Evolutionary conservation across 2,113 vertebrate species (phyloP), one percentile per base, ranked within the genome.

Genomic region (Ammodramus savannarum): DNA sequence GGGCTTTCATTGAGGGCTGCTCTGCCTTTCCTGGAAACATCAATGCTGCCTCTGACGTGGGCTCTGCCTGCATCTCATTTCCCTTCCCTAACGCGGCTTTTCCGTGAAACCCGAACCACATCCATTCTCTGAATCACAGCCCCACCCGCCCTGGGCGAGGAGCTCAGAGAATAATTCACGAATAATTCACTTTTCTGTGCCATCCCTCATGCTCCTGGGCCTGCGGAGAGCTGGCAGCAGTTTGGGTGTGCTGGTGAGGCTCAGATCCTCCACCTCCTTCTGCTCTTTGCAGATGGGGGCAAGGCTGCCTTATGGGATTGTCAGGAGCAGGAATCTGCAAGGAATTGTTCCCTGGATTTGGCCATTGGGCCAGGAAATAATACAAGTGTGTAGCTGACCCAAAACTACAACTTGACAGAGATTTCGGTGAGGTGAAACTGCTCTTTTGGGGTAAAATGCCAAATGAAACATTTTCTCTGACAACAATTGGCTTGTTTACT

Each of bases 131-230:
- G 94, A 93, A 95, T 81, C 83, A 63, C 83, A 81, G 67, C 49
- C 59, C 38, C 82, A 25, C 72, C 63, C 16, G 20, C 51, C 59
- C 43, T 66, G 18, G 90, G 90, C 51, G 9, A 69, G 58, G 22
- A 92, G 62, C 88, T 90, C 49, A 54, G 81, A 23, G 49, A 93
- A 86, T 77, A 90, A 92, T 93, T 84, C 81, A 62, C 75, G 38
- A 92, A 86, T 80, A 90, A 92, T 93, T 84, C 81, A 62, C 78
- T 95, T 94, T 46, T 34, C 75, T 73, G 63, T 62, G 66, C 69
- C 71, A 84, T 51, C 59, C n/a, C 55, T 71, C 49, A 59, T 9
- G 90, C 80, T n/a, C 31, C 27, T 34, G 54, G 74, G 74, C 49
- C 58, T 49, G 38, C 49, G 39, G 22, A 62, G 54, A 85, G 46